Base-by-base conservation (phyloP, 2,888 invertebrate species). In the Sialis fuliginosa region DNA sequence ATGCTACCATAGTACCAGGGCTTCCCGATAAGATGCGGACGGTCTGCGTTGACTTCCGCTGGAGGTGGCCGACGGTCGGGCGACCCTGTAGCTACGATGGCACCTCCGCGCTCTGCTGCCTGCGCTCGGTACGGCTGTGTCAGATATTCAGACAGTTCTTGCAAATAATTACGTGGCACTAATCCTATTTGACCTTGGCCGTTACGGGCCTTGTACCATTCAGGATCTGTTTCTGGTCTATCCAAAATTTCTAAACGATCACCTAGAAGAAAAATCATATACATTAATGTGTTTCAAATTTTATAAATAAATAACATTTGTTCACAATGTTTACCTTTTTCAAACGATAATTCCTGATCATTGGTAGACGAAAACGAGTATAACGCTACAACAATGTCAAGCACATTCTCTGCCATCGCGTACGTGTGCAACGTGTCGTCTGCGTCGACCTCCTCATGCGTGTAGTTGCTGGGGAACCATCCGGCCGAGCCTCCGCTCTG, bases 391-490 rank as follows among this genome's bases (percentile, higher is more conserved):
- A 95, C 93, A 61, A 92, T 90, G 62, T 96, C 95, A 46, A 93
- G 72, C n/a, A 91, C 90, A 61, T 88, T 90, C 62, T 90, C 90
- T 3, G 90, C 90, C 87, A 90, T 89, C 47, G 90, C 90, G 60
- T 91, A 91, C 12, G 90, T 91, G 60, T 91, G 90, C 39, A 89
- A 76, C 39, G 87, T 84, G 57, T 88, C 88, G 57, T 90, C 89
- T 33, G 77, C 75, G 62, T 87, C 87, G 55, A 85, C 83, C 61
- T 87, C 87, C 65, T 89, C 89, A 60, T 88, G 88, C 51, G 96
- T 96, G 68, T 98, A 98, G 69, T 98, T 98, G 45, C 95, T 95
- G 7, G 98, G 98, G 64, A 97, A 98, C 98, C 98, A 93, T 13
- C 87, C 86, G 30, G 76, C 73, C 44, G 71, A 67, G 47, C 72